Percentiles rank a stretch among this genome's conserved stretches.
Conservation (phyloP, 2,113 vertebrate genomes). For the Pholis gunnellus region DNA sequence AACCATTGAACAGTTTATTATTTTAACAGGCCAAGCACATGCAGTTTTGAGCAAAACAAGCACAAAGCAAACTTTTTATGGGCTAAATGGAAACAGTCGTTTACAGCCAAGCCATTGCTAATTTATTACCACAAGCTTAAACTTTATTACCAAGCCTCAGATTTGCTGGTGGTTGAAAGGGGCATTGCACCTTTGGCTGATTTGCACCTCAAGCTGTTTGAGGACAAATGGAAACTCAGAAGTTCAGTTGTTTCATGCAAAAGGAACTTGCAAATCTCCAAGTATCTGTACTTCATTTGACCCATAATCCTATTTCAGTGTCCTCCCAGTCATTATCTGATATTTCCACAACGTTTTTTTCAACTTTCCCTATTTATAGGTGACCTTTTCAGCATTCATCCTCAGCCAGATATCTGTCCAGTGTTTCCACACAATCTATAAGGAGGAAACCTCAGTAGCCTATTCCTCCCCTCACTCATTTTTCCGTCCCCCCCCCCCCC, state of each 20-base stretch:
- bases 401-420: constrained; percentile 76
- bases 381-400: constrained; percentile 75
- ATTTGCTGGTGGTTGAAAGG: constrained; percentile 68
- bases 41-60: constrained; percentile 80
- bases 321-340: constrained; percentile 78
- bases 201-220: constrained; percentile 63
- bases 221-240: constrained; percentile 66
- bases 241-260: constrained; percentile 52
- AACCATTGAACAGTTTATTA: constrained; percentile 74
- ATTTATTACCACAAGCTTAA: constrained; percentile 74
- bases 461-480: constrained; percentile 61
- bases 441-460: constrained; percentile 76
- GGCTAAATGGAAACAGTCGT: constrained; percentile 82
- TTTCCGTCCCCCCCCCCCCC: constrained; percentile 41
- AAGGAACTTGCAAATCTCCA: constrained; percentile 68
- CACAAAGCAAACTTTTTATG: constrained; percentile 80
- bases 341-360: constrained; percentile 74
- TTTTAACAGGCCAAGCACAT: constrained; percentile 77
- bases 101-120: constrained; percentile 80
- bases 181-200: constrained; percentile 70
- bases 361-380: constrained; percentile 79
- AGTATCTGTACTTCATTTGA: constrained; percentile 78
- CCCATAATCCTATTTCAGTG: constrained; percentile 76
- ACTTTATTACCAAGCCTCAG: constrained; percentile 67
- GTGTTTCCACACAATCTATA: constrained; percentile 78